A percentile compares a stretch with the other conserved stretches of the same genome.
phyloP scores from a whole-genome alignment of 2,888 invertebrate species.

The Mesoligia furuncula region DNA sequence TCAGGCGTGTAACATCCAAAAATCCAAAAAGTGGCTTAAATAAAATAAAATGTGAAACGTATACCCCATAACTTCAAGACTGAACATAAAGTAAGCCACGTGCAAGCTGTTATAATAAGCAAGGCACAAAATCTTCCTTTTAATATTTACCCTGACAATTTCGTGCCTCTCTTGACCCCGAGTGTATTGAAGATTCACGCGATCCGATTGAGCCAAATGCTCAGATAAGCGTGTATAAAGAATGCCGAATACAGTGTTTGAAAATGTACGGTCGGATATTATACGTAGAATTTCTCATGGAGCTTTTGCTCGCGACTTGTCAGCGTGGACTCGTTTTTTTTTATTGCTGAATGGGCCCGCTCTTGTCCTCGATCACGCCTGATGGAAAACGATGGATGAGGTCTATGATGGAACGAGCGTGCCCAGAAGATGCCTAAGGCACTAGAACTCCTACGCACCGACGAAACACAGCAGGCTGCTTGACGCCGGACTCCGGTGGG shows the following conservation, averaged over 20 bases:
- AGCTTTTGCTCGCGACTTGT: background rate
- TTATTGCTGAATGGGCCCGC: too few species aligned
- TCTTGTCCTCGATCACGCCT: too few species aligned
- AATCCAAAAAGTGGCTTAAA: background rate
- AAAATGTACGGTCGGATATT: conserved; percentile 24
- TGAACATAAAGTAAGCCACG: conserved; percentile 3
- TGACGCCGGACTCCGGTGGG: too few species aligned
- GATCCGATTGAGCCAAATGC: conserved; percentile 47
- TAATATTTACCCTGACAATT: conserved; percentile 35
- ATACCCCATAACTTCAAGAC: background rate
- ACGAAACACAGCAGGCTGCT: too few species aligned
- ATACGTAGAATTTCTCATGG: background rate
- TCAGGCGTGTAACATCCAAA: background rate
- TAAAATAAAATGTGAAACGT: conserved; percentile 10
- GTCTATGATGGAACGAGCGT: too few species aligned
- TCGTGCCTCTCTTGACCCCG: conserved; percentile 32
- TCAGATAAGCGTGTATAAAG: conserved; percentile 35
- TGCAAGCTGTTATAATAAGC: background rate
- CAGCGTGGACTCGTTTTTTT: too few species aligned
- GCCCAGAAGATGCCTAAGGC: too few species aligned
- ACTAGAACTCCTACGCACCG: too few species aligned
- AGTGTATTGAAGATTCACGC: conserved; percentile 41
- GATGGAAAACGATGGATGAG: too few species aligned
- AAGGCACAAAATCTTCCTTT: conserved; percentile 9
- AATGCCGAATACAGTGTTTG: conserved; percentile 25